phyloP scores from a whole-genome alignment of 2,113 vertebrate genomes.

The Leucosticte australis region DNA sequence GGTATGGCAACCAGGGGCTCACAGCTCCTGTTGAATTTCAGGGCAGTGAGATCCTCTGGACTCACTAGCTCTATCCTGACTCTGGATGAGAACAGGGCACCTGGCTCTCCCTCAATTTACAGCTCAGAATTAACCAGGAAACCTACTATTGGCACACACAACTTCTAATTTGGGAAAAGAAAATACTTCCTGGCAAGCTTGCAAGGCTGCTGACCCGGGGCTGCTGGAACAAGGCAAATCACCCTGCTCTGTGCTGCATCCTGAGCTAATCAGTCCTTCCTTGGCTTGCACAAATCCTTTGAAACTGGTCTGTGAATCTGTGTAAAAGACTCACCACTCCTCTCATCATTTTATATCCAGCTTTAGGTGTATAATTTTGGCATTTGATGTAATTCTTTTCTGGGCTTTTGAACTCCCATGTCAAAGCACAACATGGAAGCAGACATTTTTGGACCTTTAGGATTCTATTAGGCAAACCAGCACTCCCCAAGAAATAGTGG shows the following conservation, averaged over 20 bases:
- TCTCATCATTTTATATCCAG: not conserved
- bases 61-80: not conserved
- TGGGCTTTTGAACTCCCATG: not conserved
- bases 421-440: not conserved
- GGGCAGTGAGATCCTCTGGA: accelerated
- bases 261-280: not conserved
- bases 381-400: not conserved
- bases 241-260: not conserved
- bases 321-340: not conserved
- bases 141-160: slow-evolving; percentile 1
- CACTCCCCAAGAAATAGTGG: not conserved
- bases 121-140: slow-evolving; percentile 40
- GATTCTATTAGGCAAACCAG: not conserved
- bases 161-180: slow-evolving; percentile 52
- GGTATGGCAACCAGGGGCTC: not conserved
- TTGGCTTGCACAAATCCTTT: not conserved
- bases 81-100: slow-evolving; percentile 13
- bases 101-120: slow-evolving; percentile 31
- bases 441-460: not conserved
- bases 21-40: not conserved
- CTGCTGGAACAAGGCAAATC: not conserved
- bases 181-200: slow-evolving; percentile 32
- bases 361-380: not conserved
- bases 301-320: not conserved
- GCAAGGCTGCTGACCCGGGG: slow-evolving; percentile 5